These are phyloP conservation scores for Anser cygnoides DNA, from an alignment of 2,113 vertebrate genomes.

Conservation along the genomic window DNA sequence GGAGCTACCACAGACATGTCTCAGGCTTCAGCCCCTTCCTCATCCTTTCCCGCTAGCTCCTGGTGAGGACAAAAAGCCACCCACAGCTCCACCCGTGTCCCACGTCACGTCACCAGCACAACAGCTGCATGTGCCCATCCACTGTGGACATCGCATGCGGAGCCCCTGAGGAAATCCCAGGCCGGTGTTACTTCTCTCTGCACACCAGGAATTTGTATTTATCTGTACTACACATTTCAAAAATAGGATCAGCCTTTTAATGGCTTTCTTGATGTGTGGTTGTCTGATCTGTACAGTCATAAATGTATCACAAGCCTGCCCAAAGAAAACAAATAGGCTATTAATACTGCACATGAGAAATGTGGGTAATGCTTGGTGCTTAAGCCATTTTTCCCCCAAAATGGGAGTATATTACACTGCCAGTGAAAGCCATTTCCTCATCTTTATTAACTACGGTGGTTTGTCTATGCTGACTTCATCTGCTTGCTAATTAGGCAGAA, in stretches of 20 bases:
- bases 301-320: background rate
- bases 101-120: fast-evolving
- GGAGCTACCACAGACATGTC: background rate
- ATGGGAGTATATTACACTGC: background rate
- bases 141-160: fast-evolving
- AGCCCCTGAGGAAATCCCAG: background rate
- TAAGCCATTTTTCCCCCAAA: background rate
- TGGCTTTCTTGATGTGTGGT: background rate
- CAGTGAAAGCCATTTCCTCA: slow-evolving; percentile 31
- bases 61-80: background rate
- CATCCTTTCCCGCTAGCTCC: background rate
- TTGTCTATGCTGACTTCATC: slow-evolving; percentile 58
- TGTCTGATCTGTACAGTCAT: background rate
- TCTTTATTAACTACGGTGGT: slow-evolving; percentile 7
- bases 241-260: background rate
- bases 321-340: background rate
- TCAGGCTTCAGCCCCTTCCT: background rate
- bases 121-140: fast-evolving
- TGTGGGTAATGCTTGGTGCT: background rate
- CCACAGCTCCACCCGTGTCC: background rate
- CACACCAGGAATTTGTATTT: background rate
- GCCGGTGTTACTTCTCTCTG: background rate
- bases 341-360: background rate
- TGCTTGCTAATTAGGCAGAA: slow-evolving; percentile 71
- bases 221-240: background rate